Conservation (phyloP, 1,140 invertebrate genomes). For the Drosophila mauritiana region DNA sequence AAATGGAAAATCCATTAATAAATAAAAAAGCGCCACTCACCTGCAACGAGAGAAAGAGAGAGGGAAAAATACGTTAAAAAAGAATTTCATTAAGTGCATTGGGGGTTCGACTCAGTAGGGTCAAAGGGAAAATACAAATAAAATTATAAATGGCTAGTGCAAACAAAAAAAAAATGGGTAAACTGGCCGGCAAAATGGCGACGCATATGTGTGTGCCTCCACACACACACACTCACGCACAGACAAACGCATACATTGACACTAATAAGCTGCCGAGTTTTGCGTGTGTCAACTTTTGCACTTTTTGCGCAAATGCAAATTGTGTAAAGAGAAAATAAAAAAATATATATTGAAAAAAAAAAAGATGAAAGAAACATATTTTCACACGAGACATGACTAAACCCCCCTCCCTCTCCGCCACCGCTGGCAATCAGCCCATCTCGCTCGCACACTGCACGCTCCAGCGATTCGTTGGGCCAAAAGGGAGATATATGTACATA, state of each 20-base stretch:
- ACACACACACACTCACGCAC: constrained; percentile 12
- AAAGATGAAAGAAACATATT: constrained; percentile 66
- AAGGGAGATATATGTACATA: constrained; percentile 28
- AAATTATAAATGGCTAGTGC: constrained; percentile 35
- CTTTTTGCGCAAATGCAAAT: constrained; percentile 81
- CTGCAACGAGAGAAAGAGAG: constrained; percentile 52
- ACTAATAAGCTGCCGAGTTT: constrained; percentile 53
- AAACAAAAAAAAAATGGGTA: constrained; percentile 12
- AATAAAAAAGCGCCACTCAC: constrained; percentile 76
- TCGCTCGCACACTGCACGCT: constrained; percentile 56
- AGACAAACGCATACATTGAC: constrained; percentile 33
- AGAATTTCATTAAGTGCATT: constrained; percentile 79
- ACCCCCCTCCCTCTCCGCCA: neutral
- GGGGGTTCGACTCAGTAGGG: constrained; percentile 7
- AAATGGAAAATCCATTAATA: constrained; percentile 78
- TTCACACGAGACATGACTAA: constrained; percentile 57
- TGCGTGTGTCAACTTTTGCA: constrained; percentile 79
- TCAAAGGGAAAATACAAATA: constrained; percentile 47
- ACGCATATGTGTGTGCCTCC: constrained; percentile 28
- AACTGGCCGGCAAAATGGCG: constrained; percentile 73
- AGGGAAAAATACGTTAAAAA: constrained; percentile 43
- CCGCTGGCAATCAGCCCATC: neutral
- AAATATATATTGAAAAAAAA: constrained; percentile 6
- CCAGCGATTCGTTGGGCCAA: constrained; percentile 61
- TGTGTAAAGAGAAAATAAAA: constrained; percentile 53